Conservation (phyloP, 2,797 vertebrate species). For the Lepilemur septentrionalis region DNA sequence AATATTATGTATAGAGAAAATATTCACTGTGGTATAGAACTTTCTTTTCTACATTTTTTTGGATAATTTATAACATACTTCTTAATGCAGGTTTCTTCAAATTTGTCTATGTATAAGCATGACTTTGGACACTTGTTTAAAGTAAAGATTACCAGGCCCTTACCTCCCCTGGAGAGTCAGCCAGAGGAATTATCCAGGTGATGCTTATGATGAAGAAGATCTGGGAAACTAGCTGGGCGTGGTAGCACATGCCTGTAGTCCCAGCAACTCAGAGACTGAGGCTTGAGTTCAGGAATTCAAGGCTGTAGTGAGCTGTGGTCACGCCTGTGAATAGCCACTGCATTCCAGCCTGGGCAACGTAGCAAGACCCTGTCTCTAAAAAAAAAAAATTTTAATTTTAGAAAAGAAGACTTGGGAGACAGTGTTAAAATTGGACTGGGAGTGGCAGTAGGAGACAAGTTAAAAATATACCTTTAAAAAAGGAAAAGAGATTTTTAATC, state of each 20-base stretch:
- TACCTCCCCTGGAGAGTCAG: neutral
- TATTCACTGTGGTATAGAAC: neutral
- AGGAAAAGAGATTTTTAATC: neutral
- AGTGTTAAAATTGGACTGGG: neutral
- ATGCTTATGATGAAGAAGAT: neutral
- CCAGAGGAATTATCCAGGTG: neutral
- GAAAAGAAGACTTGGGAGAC: neutral
- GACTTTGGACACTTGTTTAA: neutral
- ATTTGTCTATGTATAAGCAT: neutral
- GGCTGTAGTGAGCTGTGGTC: neutral
- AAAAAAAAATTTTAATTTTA: neutral
- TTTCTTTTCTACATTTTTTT: neutral
- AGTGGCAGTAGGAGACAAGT: neutral
- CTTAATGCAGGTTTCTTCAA: neutral
- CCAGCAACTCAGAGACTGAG: neutral
- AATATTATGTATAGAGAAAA: neutral
- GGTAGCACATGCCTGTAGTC: neutral
- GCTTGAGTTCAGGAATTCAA: neutral
- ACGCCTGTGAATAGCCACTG: neutral
- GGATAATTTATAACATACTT: neutral
- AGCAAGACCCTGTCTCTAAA: neutral
- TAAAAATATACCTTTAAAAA: neutral
- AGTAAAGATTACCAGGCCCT: neutral
- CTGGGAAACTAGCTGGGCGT: neutral
- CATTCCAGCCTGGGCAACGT: neutral